Conservation (phyloP, 2,888 invertebrate species). For the Sphinx pinastri region DNA sequence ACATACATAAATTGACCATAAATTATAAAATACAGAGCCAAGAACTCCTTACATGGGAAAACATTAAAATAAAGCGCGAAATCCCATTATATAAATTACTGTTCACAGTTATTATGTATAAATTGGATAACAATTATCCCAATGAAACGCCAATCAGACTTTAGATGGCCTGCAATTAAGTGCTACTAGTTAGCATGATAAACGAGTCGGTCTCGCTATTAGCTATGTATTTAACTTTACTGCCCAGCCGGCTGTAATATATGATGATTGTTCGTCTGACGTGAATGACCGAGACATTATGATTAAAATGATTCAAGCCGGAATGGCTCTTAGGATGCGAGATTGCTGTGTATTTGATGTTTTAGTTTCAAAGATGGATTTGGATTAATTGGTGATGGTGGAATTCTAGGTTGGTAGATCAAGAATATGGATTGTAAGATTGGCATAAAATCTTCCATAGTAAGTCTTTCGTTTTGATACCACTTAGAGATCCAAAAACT, state of each 20-base stretch:
- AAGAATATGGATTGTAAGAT: too few species aligned
- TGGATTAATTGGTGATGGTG: too few species aligned
- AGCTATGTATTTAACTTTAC: constrained; percentile 34
- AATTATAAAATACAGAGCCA: constrained; percentile 6
- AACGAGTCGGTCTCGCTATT: constrained; percentile 55
- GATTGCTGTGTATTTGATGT: too few species aligned
- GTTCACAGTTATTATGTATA: constrained; percentile 53
- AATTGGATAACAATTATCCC: constrained; percentile 63
- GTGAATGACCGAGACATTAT: not conserved
- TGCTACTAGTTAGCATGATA: constrained; percentile 65
- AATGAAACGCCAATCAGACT: constrained; percentile 64
- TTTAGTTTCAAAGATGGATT: too few species aligned
- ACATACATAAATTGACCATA: constrained; percentile 13
- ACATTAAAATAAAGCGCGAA: constrained; percentile 20
- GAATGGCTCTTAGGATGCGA: not conserved
- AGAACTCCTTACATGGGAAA: not conserved
- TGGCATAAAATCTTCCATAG: too few species aligned
- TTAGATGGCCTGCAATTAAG: constrained; percentile 61
- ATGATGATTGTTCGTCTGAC: constrained; percentile 4
- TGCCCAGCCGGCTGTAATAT: constrained; percentile 8
- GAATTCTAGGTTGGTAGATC: too few species aligned
- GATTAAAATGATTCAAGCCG: not conserved
- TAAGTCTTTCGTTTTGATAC: too few species aligned
- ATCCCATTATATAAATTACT: constrained; percentile 40
- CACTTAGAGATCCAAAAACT: not conserved